Evolutionary conservation across 2,888 invertebrate genomes (phyloP), one percentile per base, ranked within the genome.

Genomic region (Caenorhabditis angaria): DNA sequence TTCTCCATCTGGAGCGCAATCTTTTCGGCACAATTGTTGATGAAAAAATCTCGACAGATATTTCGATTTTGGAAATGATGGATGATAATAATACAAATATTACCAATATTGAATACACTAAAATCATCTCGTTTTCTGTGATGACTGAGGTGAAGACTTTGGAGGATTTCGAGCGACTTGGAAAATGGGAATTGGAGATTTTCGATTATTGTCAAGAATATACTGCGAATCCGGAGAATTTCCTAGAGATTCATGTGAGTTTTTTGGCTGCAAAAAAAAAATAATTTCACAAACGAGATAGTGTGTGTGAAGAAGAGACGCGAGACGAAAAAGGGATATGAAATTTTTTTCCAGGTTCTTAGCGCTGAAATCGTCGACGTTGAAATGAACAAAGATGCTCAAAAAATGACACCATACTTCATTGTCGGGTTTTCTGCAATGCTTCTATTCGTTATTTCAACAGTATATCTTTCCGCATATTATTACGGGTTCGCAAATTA

Each of bases 371-470:
- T 87, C 22, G 86, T 87, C 1, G 87, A 87, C 70, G 74, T 75
- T 22, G 87, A 87, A 64, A 87, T 87, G 83, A 87, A 87, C 70
- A 76, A 82, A 59, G 87, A 85, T 59, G 83, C 83, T 1, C 82
- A 83, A 61, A 65, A 72, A 32, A 85, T 82, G 77, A 77, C 78
- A 20, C 86, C 86, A 1, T 86, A 82, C 70, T 85, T 85, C 61
- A 78, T 75, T 61, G 57, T 67, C 53, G 79, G 79, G 4, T 74
- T 80, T 57, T 57, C 70, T 48, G 73, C 77, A 5, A 81, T 82
- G 81, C 70, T 81, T 22, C 50, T 65, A 10, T 78, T 81, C 55
- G 76, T 78, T 25, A 65, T 71, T 57, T 1, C 28, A 2, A 65
- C 68, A 35, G 70, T 76, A n/a, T 65, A 57, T 41, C 27, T 65